Base-by-base conservation (phyloP, 1,140 invertebrate species). In the Nylanderia fulva region DNA sequence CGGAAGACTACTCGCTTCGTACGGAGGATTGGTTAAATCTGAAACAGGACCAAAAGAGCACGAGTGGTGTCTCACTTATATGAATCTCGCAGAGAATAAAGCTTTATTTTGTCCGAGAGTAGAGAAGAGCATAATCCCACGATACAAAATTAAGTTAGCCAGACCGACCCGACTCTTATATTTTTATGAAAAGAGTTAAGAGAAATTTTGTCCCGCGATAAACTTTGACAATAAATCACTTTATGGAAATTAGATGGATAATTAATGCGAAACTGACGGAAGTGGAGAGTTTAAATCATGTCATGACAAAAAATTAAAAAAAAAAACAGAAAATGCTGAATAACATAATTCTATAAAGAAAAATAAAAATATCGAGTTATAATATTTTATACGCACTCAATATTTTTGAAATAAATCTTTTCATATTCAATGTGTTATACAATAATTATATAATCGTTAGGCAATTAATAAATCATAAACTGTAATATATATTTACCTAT, bases 11-110 rank as follows among this genome's bases (percentile, higher is more conserved):
- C 85, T 92, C 1, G 93, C 92, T 85, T 92, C 91, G 54, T 83
- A 92, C 2, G 91, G 92, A n/a, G 91, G 92, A 48, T 83, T 91
- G 48, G 90, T 93, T n/a, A 92, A 80, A 87, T 93, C 93, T 93
- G 85, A n/a, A 88, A 90, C 39, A 15, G 63, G 52, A 52, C 24
- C 29, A n/a, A 68, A 74, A 68, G 9, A 48, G 27, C 13, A 33
- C 1, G 24, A 36, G 13, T 5, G 21, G 15, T 58, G n/a, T 64
- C 42, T 33, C 60, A 18, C 13, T 48, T 77, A 21, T 64, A 64
- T 48, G 7, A 33, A 45, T 76, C 48, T 76, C 5, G 18, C 3
- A 1, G 13, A 48, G 64, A 27, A 36, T 64, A 21, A 76, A 77
- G n/a, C 29, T 77, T 77, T 64, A 77, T 77, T 11, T 45, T 21